A percentile compares a stretch with the other conserved stretches of the same genome.
Conservation (phyloP, 2,113 vertebrate genomes). For the Propithecus coquereli region DNA sequence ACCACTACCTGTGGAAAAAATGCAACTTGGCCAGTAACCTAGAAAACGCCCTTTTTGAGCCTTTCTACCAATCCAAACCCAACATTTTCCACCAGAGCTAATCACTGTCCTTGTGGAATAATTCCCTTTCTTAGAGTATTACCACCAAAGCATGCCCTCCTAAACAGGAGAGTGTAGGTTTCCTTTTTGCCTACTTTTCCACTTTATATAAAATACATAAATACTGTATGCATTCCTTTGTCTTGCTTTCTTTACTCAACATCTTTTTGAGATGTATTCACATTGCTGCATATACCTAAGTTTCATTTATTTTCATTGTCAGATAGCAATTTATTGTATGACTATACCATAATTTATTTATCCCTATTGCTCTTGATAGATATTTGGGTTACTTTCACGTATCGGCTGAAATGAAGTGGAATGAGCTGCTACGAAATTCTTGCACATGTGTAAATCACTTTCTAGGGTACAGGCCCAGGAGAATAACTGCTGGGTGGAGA, state of each 20-base stretch:
- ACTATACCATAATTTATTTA: background rate
- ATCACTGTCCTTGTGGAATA: background rate
- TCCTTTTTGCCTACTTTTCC: background rate
- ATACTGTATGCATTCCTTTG: background rate
- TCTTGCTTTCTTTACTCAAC: background rate
- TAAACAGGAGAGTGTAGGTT: background rate
- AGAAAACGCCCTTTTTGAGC: background rate
- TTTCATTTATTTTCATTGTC: conserved; percentile 1
- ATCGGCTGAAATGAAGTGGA: background rate
- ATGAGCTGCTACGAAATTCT: background rate
- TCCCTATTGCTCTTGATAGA: background rate
- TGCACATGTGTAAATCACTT: background rate
- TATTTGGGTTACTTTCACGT: conserved; percentile 1
- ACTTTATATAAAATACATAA: background rate
- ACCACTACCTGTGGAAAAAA: background rate
- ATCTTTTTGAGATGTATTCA: background rate
- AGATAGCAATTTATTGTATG: background rate
- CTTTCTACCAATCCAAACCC: background rate
- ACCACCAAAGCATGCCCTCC: background rate
- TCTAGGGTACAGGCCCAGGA: background rate
- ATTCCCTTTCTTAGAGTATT: background rate
- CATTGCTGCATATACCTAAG: background rate
- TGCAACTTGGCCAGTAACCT: background rate
- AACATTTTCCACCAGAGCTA: background rate
- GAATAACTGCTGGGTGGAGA: background rate